Evolutionary conservation across 2,888 invertebrate species (phyloP), one percentile per base, ranked within the genome.

Genomic region (Leucophenga maculata): DNA sequence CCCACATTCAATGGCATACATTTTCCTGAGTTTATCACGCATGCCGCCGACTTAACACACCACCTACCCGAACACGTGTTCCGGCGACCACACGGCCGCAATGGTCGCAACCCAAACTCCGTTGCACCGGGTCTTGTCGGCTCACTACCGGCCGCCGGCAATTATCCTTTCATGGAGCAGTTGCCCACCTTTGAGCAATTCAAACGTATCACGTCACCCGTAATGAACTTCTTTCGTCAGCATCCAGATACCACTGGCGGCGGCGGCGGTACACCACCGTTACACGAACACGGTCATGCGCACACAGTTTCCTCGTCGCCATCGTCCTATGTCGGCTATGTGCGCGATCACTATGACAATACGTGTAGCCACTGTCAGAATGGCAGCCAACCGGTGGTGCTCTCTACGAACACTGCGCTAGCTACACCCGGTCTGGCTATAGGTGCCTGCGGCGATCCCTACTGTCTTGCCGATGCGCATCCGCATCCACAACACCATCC

Each of bases 161-260:
- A 71, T 59, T 71, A 70, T 67, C 71, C 70, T 32, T 74, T 68
- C 32, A 59, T 72, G 66, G 67, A 71, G 71, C 60, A 74, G 14
- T 76, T 80, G 71, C 79, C 86, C 69, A 82, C 84, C 77, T 86
- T 86, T 69, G 86, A 88, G 72, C 84, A 84, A 71, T 84, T 89
- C 72, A 88, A 88, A 78, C 85, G 82, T 72, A 76, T 87, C 68
- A 85, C 87, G 70, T 83, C 86, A 70, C 87, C 88, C 68, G 85
- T 88, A 76, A 83, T 87, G 75, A 86, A 86, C 77, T 86, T 88
- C 76, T 89, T 89, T 79, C 88, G 86, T 31, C 80, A 78, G 52
- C 75, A 76, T 66, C 74, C 68, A 32, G 20, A 20, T 22, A 31
- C 73, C 69, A 18, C 65, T 22, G 14, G 69, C 55, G 44, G 62